Base-by-base conservation (phyloP, 2,113 vertebrate species). In the Datnioides undecimradiatus region DNA sequence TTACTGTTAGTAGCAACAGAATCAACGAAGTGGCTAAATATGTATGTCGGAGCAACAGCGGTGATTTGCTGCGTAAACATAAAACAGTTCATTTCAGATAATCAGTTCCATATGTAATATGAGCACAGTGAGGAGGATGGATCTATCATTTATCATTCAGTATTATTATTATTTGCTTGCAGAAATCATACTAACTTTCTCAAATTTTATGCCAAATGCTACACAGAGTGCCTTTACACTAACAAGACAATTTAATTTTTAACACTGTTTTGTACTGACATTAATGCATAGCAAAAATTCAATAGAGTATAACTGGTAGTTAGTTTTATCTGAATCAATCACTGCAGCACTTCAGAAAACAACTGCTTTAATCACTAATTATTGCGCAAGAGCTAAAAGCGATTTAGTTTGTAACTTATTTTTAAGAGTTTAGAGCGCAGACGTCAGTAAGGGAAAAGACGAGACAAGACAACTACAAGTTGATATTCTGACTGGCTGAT, bases 401-500 rank as follows among this genome's bases (percentile, higher is more conserved):
- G 3, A 17, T 80, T 71, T 60, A 57, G 48, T 49, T 51, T 45
- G 33, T 58, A 5, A 51, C 23, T 81, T 11, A 59, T 25, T 82
- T 3, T 0, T 11, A 49, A 71, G 54, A 71, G 68, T 62, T 70
- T 16, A 40, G 33, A 54, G 45, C 19, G 36, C 19, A 49, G 34
- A 41, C 48, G 57, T 52, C 31, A 51, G 33, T 2, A 29, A 13
- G 25, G 9, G 10, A 59, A 52, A 27, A 73, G 68, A 59, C 23
- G n/a, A 60, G 70, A 48, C 43, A n/a, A n/a, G 34, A 48, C 17
- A 34, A 62, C 82, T 65, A 70, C 64, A 72, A 72, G 79, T 46
- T 68, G 25, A 21, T 71, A 88, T 96, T 96, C 91, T 95, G 95
- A 93, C 92, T 87, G 94, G 95, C 96, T 92, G 79, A 82, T 87